phyloP scores from a whole-genome alignment of 2,888 invertebrate species.

The Apoderus coryli region DNA sequence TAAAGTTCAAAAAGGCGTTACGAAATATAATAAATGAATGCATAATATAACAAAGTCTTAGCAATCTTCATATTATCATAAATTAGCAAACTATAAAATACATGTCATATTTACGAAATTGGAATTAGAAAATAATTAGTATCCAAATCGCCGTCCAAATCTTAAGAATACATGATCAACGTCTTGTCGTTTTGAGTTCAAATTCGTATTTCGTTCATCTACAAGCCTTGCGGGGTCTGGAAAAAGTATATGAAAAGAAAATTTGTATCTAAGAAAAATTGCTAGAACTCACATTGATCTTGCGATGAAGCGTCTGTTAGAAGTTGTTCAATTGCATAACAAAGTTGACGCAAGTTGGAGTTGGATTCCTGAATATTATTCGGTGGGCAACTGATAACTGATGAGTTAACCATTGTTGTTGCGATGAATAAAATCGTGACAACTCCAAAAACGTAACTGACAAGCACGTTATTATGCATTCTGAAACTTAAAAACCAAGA shows the following conservation, averaged over 20 bases:
- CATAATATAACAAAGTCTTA: no score
- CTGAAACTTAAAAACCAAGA: constrained; percentile 13
- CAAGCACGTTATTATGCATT: constrained; percentile 19
- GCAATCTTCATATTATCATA: no score
- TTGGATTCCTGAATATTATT: constrained; percentile 15
- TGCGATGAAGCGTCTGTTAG: constrained; percentile 21
- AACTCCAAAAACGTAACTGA: constrained; percentile 17
- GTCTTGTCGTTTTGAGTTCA: constrained; percentile 53
- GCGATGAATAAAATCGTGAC: constrained; percentile 15
- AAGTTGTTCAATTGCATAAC: constrained; percentile 22
- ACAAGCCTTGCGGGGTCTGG: constrained; percentile 17
- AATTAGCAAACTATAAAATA: no score
- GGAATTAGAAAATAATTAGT: no score
- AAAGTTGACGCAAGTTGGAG: constrained; percentile 21
- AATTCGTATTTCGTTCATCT: constrained; percentile 19
- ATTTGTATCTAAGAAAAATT: neutral
- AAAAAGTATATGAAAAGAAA: constrained; percentile 10
- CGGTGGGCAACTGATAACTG: constrained; percentile 24
- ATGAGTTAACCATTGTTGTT: constrained; percentile 16
- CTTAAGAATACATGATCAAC: constrained; percentile 83
- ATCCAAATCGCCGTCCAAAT: constrained; percentile 54
- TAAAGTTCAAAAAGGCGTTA: no score
- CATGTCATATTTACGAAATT: no score
- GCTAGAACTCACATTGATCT: constrained; percentile 20
- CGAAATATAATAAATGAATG: no score